Conservation (phyloP, 2,797 vertebrate species). For the Lagorchestes hirsutus region DNA sequence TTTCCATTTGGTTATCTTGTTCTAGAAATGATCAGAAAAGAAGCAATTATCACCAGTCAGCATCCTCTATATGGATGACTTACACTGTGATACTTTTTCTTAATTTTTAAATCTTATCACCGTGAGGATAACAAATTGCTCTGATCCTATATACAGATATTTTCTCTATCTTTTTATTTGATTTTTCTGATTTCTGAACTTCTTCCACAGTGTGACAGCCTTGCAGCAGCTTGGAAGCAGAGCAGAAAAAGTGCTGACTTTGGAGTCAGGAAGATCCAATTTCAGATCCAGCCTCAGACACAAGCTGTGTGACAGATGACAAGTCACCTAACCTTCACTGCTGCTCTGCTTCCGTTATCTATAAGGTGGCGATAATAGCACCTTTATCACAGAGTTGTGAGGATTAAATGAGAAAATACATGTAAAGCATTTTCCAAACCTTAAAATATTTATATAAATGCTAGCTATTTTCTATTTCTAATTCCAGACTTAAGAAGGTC, state of each 20-base stretch:
- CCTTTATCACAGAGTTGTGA: background rate
- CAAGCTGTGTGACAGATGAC: background rate
- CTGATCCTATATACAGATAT: background rate
- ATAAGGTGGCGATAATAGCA: background rate
- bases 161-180: slow-evolving; percentile 25
- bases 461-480: background rate
- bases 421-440: background rate
- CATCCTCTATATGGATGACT: slow-evolving; percentile 16
- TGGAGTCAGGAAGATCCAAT: background rate
- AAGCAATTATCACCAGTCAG: slow-evolving; percentile 9
- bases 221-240: background rate
- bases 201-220: background rate
- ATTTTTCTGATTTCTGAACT: background rate
- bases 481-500: background rate
- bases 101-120: slow-evolving; percentile 5
- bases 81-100: slow-evolving; percentile 2
- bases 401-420: background rate
- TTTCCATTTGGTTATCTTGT: background rate
- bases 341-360: background rate
- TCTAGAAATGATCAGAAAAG: slow-evolving; percentile 57
- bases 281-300: background rate
- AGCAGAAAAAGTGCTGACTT: background rate
- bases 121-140: background rate
- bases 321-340: background rate
- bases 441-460: background rate